Evolutionary conservation across 2,797 vertebrate species (phyloP), one percentile per base, ranked within the genome.

Genomic region (Sus cebifrons): DNA sequence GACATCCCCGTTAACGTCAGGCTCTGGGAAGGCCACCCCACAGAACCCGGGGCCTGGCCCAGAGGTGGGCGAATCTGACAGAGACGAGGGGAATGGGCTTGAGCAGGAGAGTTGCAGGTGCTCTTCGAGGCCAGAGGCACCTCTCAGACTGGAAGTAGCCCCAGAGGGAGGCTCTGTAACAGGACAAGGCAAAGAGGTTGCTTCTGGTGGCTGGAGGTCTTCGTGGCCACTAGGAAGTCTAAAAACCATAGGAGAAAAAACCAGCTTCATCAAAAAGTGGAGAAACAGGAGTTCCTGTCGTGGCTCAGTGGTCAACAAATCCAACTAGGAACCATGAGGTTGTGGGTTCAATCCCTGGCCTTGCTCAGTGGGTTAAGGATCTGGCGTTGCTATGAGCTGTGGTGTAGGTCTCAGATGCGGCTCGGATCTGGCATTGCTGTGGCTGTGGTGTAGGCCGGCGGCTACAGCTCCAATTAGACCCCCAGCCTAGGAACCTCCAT

Each of bases 21-120:
- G 67, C 5, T 81, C 64, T 58, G 21, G 11, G 49, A 67, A n/a
- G 40, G 23, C 14, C 17, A 73, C 27, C 32, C 90, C 3, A 56
- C 15, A 65, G 36, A 82, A 15, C 54, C 54, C 13, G n/a, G 27
- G 52, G 9, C 27, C 21, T 56, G 40, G 13, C 71, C n/a, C 11
- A 56, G 78, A 15, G 18, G n/a, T 56, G 74, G 71, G 40, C 56
- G 27, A 16, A 27, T 82, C 68, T 73, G 18, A 32, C 54, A 2
- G n/a, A 54, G 25, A 74, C 13, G 5, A 16, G 13, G 60, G 65
- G 29, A 52, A 18, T 23, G 21, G 32, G 9, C 73, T 65, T 23
- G 11, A 29, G 56, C 32, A 29, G 15, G 5, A 21, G 3, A 4
- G 17, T 60, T 58, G 17, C 0, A 0, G 0, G 5, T 70, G 44